Conservation (phyloP, 2,797 vertebrate genomes). For the Thamnophis elegans region DNA sequence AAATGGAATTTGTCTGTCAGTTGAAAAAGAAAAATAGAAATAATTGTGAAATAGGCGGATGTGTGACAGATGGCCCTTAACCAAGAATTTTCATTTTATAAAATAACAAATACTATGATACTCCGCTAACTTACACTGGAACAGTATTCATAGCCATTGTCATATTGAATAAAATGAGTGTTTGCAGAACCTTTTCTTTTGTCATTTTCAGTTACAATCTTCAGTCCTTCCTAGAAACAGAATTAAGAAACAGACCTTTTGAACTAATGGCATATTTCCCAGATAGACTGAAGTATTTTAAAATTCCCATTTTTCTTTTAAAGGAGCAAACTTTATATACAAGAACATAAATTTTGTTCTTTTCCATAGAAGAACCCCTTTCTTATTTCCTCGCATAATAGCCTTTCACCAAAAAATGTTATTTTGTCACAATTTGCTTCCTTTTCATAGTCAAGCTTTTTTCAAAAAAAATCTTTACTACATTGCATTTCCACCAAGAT, state of each 20-base stretch:
- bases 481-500: not conserved
- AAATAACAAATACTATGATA: not conserved
- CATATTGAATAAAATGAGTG: not conserved
- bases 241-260: not conserved
- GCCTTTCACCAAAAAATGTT: not conserved
- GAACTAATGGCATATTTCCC: not conserved
- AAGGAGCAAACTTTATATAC: not conserved
- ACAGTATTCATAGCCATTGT: not conserved
- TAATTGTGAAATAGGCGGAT: not conserved
- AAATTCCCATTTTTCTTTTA: not conserved
- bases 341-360: not conserved
- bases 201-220: not conserved
- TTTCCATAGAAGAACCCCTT: not conserved
- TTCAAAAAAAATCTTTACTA: not conserved
- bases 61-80: not conserved
- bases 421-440: not conserved
- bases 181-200: not conserved
- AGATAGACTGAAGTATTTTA: not conserved
- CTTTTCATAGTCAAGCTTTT: not conserved
- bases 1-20: not conserved
- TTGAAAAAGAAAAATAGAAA: not conserved
- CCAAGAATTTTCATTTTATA: not conserved
- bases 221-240: not conserved
- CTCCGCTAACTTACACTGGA: not conserved
- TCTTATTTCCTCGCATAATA: not conserved